These are phyloP conservation scores for Huso huso DNA, from an alignment of 2,797 vertebrate genomes.

Conservation along the genomic window DNA sequence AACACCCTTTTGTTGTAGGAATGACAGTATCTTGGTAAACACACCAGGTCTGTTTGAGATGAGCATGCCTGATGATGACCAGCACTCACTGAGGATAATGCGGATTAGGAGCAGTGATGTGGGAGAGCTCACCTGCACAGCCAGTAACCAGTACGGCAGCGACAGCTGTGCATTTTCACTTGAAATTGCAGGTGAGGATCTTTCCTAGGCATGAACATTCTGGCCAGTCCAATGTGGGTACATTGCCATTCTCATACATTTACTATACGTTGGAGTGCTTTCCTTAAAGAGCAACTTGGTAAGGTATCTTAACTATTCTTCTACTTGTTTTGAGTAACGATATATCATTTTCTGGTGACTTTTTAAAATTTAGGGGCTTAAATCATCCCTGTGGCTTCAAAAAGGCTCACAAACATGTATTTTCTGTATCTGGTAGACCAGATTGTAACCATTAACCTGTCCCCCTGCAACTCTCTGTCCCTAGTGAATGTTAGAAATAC, in stretches of 20 bases:
- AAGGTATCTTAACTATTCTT: neutral
- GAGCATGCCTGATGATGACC: conserved; percentile 85
- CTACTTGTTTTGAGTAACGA: too few species aligned
- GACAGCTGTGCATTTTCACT: conserved; percentile 72
- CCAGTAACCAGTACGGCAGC: conserved; percentile 74
- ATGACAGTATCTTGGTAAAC: conserved; percentile 56
- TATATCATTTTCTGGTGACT: too few species aligned
- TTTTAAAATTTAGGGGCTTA: too few species aligned
- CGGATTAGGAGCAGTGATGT: conserved; percentile 60
- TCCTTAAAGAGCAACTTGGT: neutral
- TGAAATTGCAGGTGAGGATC: conserved; percentile 72
- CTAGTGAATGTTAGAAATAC: too few species aligned
- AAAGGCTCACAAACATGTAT: too few species aligned
- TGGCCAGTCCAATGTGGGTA: too few species aligned
- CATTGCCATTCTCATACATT: neutral
- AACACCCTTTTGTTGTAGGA: conserved; percentile 43
- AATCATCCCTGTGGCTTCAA: too few species aligned
- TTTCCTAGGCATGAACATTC: too few species aligned
- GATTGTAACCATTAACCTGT: too few species aligned
- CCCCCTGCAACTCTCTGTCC: too few species aligned
- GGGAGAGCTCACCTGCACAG: conserved; percentile 70
- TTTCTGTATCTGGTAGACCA: too few species aligned
- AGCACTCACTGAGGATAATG: conserved; percentile 76
- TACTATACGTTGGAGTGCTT: neutral
- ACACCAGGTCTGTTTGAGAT: conserved; percentile 68